A percentile compares a stretch with the other conserved stretches of the same genome.
Evolutionary conservation across 2,113 vertebrate species (phyloP).

Genomic region (Oophaga pumilio): DNA sequence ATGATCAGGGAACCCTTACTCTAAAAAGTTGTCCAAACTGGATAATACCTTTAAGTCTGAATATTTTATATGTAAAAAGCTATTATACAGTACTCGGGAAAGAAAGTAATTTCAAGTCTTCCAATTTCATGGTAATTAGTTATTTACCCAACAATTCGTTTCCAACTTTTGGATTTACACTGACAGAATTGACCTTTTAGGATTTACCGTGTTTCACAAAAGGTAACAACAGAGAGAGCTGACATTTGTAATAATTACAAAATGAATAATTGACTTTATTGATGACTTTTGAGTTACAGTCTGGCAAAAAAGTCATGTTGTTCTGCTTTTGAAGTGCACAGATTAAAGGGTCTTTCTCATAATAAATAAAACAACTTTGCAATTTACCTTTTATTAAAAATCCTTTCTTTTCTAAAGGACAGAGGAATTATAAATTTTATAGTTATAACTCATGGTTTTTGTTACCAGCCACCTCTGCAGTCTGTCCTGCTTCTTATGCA

Average conservation of each 20-base stretch:
- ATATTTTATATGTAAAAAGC: too few relatives aligned
- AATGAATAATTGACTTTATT: not conserved
- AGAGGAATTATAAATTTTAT: too few relatives aligned
- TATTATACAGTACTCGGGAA: not conserved
- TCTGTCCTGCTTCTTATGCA: too few relatives aligned
- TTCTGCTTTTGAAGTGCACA: not conserved
- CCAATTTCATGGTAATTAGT: not conserved
- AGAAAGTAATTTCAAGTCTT: not conserved
- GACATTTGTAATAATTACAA: not conserved
- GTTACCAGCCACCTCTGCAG: too few relatives aligned
- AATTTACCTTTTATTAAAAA: too few relatives aligned
- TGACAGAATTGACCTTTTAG: not conserved
- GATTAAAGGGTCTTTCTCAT: not conserved
- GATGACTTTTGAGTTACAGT: not conserved
- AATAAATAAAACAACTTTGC: not conserved
- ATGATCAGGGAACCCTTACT: too few relatives aligned
- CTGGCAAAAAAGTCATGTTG: not conserved
- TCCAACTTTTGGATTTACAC: slow-evolving; percentile 7
- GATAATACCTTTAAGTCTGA: too few relatives aligned
- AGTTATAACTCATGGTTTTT: too few relatives aligned
- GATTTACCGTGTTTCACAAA: not conserved
- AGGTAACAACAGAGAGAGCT: not conserved
- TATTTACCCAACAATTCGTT: not conserved
- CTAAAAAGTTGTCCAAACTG: too few relatives aligned
- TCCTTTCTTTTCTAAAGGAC: too few relatives aligned